Evolutionary conservation across 2,888 invertebrate species (phyloP).

Genomic region (Xylocampa areola): DNA sequence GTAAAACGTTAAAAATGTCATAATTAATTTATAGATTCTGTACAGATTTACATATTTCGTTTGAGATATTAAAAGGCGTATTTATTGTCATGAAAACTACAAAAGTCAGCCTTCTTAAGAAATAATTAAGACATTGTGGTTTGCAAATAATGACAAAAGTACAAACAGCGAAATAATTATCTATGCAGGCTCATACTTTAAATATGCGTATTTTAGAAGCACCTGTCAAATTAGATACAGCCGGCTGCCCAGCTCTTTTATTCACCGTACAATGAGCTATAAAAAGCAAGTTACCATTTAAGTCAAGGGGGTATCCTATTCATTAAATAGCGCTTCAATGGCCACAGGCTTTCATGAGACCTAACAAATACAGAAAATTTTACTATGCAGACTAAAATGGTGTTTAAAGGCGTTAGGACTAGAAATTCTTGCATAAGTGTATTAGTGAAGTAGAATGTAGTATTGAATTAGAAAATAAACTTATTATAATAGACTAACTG

Average conservation of each 20-base stretch:
- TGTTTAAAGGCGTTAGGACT: neutral
- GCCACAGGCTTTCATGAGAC: constrained; percentile 8
- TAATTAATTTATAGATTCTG: too few species aligned
- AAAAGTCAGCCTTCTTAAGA: too few species aligned
- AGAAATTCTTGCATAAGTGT: neutral
- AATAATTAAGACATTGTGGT: neutral
- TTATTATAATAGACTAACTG: too few species aligned
- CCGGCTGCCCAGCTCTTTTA: neutral
- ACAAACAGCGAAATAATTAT: neutral
- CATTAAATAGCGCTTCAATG: constrained; percentile 42
- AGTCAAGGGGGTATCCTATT: constrained; percentile 27
- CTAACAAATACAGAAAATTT: constrained; percentile 5
- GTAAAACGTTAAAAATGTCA: too few species aligned
- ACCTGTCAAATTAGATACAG: neutral
- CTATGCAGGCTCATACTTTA: neutral
- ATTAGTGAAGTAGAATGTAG: neutral
- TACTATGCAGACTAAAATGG: constrained; percentile 1
- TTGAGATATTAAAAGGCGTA: too few species aligned
- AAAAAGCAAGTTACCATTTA: constrained; percentile 30
- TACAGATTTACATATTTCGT: too few species aligned
- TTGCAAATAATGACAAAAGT: neutral
- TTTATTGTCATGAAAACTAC: too few species aligned
- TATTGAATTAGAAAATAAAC: too few species aligned
- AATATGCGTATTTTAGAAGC: too few species aligned
- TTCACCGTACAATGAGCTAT: constrained; percentile 25